These are phyloP conservation scores for Jacana jacana DNA, from an alignment of 2,113 vertebrate species.

Conservation along the genomic window DNA sequence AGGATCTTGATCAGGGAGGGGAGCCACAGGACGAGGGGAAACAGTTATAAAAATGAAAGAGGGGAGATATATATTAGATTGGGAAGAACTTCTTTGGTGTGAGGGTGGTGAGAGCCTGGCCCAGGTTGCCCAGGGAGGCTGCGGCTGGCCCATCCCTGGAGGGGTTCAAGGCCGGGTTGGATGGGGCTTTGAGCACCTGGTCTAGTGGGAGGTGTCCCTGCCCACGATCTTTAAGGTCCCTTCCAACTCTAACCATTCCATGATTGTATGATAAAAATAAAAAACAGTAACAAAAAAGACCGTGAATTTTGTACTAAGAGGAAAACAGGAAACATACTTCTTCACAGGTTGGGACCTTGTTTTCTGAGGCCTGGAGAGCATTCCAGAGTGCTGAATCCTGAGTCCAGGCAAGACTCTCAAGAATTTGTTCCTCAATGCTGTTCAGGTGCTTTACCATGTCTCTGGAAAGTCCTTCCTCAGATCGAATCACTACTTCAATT, in stretches of 20 bases:
- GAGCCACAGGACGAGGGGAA: neutral
- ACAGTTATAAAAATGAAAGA: neutral
- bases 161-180: neutral
- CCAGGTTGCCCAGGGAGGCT: neutral
- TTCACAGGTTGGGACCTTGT: constrained; percentile 91
- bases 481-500: constrained; percentile 95
- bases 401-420: constrained; percentile 91
- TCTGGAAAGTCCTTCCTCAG: constrained; percentile 93
- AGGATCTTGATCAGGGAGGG: too few species aligned
- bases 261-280: neutral
- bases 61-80: neutral
- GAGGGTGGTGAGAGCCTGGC: neutral
- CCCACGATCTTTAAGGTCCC: neutral
- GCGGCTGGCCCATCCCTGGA: neutral
- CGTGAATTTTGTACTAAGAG: neutral
- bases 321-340: constrained; percentile 78
- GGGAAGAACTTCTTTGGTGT: neutral
- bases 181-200: neutral
- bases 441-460: constrained; percentile 99
- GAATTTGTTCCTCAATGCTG: constrained; percentile 93
- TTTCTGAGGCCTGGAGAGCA: constrained; percentile 78
- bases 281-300: neutral
- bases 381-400: constrained; percentile 86
- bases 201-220: neutral
- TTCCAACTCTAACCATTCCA: neutral